These are phyloP conservation scores for Eclectus roratus DNA, from an alignment of 2,113 vertebrate genomes.

Conservation along the genomic window DNA sequence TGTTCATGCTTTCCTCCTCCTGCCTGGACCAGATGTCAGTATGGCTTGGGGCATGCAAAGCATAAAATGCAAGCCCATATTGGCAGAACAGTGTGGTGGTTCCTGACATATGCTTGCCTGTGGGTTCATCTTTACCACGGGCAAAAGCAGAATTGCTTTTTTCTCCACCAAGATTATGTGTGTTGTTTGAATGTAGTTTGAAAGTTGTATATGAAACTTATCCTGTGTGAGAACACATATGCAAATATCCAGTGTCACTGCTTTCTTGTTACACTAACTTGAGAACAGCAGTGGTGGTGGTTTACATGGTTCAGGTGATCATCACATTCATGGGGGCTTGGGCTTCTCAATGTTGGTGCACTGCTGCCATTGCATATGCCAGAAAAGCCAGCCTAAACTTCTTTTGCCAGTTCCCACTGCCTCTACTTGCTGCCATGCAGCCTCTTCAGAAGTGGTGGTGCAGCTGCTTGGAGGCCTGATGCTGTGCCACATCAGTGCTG, in stretches of 20 bases:
- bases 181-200: background rate
- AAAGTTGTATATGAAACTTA: background rate
- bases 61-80: rapidly evolving
- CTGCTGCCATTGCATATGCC: rapidly evolving
- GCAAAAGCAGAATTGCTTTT: background rate
- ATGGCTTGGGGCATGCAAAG: background rate
- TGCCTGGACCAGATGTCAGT: background rate
- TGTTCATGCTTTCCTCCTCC: background rate
- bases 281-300: background rate
- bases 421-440: background rate
- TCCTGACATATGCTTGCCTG: rapidly evolving
- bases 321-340: rapidly evolving
- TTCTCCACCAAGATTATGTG: background rate
- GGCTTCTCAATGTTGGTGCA: background rate
- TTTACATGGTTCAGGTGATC: background rate
- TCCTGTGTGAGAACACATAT: background rate
- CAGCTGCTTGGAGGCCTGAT: background rate
- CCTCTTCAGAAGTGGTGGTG: background rate
- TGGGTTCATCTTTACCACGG: background rate
- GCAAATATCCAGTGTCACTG: rapidly evolving
- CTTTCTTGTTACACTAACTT: background rate
- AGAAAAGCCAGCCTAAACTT: background rate
- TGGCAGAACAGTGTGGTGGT: background rate
- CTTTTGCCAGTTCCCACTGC: background rate
- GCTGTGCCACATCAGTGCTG: background rate